Conservation (phyloP, 2,888 invertebrate species). For the Cyrtodaria siliqua region DNA sequence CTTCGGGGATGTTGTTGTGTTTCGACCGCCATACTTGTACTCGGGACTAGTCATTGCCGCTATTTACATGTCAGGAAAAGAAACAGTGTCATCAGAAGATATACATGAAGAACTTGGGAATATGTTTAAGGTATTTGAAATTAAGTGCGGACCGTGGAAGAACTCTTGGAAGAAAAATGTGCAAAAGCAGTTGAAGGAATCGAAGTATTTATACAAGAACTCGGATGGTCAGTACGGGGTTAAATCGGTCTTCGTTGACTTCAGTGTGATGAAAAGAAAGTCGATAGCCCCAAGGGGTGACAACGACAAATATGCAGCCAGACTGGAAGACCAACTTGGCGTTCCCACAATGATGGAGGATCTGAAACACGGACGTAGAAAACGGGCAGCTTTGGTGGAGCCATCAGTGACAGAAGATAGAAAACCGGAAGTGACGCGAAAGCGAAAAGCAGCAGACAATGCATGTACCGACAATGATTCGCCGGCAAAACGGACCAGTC, state of each 20-base stretch:
- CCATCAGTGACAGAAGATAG: too few relatives aligned
- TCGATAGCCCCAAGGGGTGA: neutral
- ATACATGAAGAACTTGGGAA: neutral
- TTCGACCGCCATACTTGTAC: conserved; percentile 1
- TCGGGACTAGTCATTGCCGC: neutral
- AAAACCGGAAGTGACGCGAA: too few relatives aligned
- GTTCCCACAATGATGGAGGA: too few relatives aligned
- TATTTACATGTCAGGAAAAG: neutral
- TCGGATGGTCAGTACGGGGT: neutral
- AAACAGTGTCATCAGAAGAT: neutral
- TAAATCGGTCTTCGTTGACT: neutral
- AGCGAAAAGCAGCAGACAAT: too few relatives aligned
- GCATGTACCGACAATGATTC: too few relatives aligned
- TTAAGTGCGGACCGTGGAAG: neutral
- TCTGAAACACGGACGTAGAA: too few relatives aligned
- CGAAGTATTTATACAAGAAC: neutral
- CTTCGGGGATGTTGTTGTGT: neutral
- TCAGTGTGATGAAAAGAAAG: neutral
- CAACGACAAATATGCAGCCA: too few relatives aligned
- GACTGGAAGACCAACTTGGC: too few relatives aligned
- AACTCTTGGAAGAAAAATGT: neutral
- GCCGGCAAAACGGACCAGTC: too few relatives aligned
- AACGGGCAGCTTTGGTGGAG: too few relatives aligned
- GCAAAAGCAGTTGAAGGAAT: neutral
- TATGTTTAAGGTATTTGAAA: neutral